A percentile compares a stretch with the other conserved stretches of the same genome.
These are phyloP conservation scores for Micronisus gabar DNA, from an alignment of 2,113 vertebrate species.

Conservation along the genomic window DNA sequence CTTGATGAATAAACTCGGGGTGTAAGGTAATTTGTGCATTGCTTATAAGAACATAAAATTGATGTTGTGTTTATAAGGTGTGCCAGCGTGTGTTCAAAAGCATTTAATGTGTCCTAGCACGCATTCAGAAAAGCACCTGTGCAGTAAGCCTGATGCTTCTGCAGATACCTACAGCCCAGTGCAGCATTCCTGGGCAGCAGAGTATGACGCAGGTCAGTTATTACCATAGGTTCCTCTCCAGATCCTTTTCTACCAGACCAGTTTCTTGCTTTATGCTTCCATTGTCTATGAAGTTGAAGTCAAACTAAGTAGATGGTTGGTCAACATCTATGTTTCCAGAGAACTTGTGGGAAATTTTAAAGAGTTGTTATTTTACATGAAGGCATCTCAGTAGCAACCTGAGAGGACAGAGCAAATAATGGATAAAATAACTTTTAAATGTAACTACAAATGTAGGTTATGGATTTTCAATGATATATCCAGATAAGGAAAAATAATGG, in stretches of 20 bases:
- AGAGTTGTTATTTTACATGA: neutral
- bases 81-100: neutral
- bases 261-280: neutral
- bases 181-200: neutral
- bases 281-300: neutral
- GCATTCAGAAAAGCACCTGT: neutral
- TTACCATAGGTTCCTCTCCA: neutral
- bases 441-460: neutral
- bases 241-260: neutral
- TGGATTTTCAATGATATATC: neutral
- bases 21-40: neutral
- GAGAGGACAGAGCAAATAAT: neutral
- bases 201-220: neutral
- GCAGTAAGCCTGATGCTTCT: neutral
- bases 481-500: neutral
- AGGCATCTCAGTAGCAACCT: accelerated
- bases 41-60: neutral
- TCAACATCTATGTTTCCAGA: neutral
- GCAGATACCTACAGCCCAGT: neutral
- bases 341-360: neutral
- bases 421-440: neutral
- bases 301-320: neutral
- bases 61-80: neutral
- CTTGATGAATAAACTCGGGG: neutral
- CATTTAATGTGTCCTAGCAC: neutral